phyloP scores from a whole-genome alignment of 2,888 invertebrate genomes.

The Athetis lepigone region DNA sequence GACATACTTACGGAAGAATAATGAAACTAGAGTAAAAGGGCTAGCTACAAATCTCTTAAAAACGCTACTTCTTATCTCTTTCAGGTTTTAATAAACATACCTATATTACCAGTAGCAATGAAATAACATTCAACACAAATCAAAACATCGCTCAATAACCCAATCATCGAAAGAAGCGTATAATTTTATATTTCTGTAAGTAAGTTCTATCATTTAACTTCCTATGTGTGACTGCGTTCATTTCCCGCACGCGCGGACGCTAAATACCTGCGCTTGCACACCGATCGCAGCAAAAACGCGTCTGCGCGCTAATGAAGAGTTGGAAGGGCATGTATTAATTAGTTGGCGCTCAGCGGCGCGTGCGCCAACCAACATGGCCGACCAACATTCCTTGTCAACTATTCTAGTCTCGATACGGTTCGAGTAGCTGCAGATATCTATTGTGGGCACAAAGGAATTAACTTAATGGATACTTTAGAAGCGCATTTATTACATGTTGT shows the following conservation, averaged over 20 bases:
- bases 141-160: neutral
- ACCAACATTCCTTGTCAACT: constrained; percentile 65
- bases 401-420: constrained; percentile 68
- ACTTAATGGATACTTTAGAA: constrained; percentile 52
- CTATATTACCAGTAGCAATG: no score
- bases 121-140: no score
- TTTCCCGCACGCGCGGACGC: constrained; percentile 48
- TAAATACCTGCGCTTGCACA: constrained; percentile 61
- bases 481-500: constrained; percentile 41
- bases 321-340: constrained; percentile 85
- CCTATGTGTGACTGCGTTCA: constrained; percentile 36
- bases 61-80: no score
- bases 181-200: neutral
- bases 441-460: constrained; percentile 54
- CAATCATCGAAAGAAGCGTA: no score
- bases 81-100: constrained; percentile 4
- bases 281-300: constrained; percentile 77
- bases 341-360: constrained; percentile 80
- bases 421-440: constrained; percentile 56
- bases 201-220: constrained; percentile 14
- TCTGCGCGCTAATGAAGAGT: constrained; percentile 84
- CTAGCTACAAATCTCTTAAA: no score
- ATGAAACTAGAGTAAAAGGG: no score
- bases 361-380: constrained; percentile 73
- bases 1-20: no score